phyloP scores from a whole-genome alignment of 2,113 vertebrate species.

The Cercocebus atys region DNA sequence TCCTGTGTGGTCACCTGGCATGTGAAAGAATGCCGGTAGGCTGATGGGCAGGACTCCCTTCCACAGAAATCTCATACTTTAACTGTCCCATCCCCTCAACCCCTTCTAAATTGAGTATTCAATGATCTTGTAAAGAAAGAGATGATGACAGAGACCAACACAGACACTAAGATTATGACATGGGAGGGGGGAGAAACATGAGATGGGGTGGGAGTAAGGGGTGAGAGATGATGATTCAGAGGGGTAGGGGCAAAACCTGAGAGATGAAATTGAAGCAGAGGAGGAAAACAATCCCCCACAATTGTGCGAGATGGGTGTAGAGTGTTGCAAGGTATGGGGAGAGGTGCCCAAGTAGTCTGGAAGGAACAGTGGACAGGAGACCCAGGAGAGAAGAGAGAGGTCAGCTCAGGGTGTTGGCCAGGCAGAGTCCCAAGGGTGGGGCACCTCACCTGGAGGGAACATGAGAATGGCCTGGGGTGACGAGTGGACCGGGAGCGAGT shows the following conservation, averaged over 20 bases:
- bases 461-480: constrained; percentile 96
- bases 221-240: neutral
- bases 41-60: neutral
- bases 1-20: neutral
- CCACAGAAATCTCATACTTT: neutral
- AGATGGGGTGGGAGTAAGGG: neutral
- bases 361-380: neutral
- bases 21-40: neutral
- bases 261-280: neutral
- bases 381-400: neutral
- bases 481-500: constrained; percentile 96
- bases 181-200: neutral
- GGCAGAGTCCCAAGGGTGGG: neutral
- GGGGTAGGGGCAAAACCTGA: neutral
- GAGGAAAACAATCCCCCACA: neutral
- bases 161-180: neutral
- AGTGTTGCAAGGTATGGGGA: neutral
- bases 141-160: neutral
- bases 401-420: neutral
- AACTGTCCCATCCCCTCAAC: neutral
- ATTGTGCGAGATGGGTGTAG: too few species aligned
- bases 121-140: neutral
- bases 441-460: constrained; percentile 92
- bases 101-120: neutral
- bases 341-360: neutral